phyloP scores from a whole-genome alignment of 2,888 invertebrate species.

The Agrochola circellaris region DNA sequence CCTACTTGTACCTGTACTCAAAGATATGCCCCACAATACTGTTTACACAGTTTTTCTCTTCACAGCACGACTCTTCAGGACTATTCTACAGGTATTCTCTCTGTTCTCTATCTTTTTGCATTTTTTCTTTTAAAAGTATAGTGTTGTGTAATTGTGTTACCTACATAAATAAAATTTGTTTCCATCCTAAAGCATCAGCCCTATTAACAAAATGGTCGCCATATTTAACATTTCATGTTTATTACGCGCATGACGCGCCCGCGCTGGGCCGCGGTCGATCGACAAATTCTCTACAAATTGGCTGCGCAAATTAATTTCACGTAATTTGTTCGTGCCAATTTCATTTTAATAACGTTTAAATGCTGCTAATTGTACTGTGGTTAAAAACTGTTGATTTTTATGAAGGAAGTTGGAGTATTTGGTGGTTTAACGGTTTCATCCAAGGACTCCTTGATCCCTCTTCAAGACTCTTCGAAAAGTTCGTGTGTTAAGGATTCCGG shows the following conservation, averaged over 20 bases:
- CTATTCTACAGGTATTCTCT: no score
- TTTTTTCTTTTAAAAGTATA: no score
- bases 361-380: conserved; percentile 34
- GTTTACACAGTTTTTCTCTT: no score
- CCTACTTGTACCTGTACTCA: no score
- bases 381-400: conserved; percentile 21
- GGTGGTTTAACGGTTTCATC: background rate
- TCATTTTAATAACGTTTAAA: conserved; percentile 65
- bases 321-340: conserved; percentile 66
- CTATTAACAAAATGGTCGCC: conserved; percentile 44
- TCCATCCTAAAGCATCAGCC: conserved; percentile 45
- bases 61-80: no score
- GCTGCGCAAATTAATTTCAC: conserved; percentile 65
- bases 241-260: conserved; percentile 56
- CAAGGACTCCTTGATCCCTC: background rate
- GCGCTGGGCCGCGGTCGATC: conserved; percentile 45
- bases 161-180: no score
- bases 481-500: background rate
- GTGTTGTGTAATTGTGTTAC: no score
- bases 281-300: conserved; percentile 68
- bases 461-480: background rate
- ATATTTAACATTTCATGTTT: conserved; percentile 66
- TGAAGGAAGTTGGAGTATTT: background rate
- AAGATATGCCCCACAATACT: no score
- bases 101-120: no score